Evolutionary conservation across 2,888 invertebrate genomes (phyloP), one percentile per base, ranked within the genome.

Genomic region (Andrena minutula): DNA sequence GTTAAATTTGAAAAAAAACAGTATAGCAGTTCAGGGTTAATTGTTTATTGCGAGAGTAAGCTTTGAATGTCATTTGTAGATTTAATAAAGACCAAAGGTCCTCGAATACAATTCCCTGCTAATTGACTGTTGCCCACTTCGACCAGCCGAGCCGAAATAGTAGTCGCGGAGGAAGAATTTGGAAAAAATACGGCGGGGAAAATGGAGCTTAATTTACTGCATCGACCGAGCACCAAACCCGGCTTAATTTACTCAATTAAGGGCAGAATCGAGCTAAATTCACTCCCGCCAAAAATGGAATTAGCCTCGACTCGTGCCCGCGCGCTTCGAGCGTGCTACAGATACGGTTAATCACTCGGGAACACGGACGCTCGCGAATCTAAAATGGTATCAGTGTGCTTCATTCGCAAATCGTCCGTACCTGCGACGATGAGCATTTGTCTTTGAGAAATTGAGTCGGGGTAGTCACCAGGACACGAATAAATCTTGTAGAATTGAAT

Each of bases 241-340:
- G 2, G 60, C 26, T 71, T 47, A 65, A 79, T 79, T 79, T 32
- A 66, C 26, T 51, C 53, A 20, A 66, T 79, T 71, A 71, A 71
- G 30, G 20, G 16, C 10, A 71, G 60, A 79, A 71, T 66, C 26
- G 53, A 56, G 71, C 51, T 51, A 60, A 60, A 71, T 66, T 71
- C 32, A 12, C 16, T 2, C 41, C n/a, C 16, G 23, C 66, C 61
- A 79, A 79, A 71, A 79, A 79, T 79, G 23, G 32, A 63, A 72
- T 72, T 66, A 79, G 61, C 53, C 60, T 65, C 56, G 56, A 66
- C 53, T 72, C 49, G 35, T 51, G 41, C 41, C 28, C 35, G 51
- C 51, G 20, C 68, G 68, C 26, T 35, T 47, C 41, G 20, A 10
- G 5, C 47, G 3, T 26, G 20, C 32, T 23, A 30, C 30, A 60